phyloP scores from a whole-genome alignment of 2,888 invertebrate genomes.

The Epirrhoe alternata region DNA sequence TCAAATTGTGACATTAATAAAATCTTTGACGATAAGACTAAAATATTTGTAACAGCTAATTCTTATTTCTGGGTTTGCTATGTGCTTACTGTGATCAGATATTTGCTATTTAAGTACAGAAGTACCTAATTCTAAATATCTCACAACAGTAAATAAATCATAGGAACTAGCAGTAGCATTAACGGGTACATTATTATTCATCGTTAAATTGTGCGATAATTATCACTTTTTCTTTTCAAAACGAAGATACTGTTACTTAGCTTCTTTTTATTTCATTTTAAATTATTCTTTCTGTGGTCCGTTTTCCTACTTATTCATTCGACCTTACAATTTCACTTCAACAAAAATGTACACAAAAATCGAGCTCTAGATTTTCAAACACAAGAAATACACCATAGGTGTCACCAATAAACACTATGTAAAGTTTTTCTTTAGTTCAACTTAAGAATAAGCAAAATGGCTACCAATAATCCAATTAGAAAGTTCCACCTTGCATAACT shows the following conservation, averaged over 20 bases:
- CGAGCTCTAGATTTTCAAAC: background rate
- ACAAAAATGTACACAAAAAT: background rate
- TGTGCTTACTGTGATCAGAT: too few relatives aligned
- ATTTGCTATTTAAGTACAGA: too few relatives aligned
- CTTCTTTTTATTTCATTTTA: slow-evolving; percentile 14
- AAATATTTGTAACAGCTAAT: too few relatives aligned
- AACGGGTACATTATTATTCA: background rate
- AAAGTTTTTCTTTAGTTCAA: too few relatives aligned
- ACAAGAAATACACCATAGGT: background rate
- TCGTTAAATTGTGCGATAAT: background rate
- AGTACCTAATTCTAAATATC: too few relatives aligned
- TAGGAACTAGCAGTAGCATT: background rate
- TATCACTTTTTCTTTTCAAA: slow-evolving; percentile 5
- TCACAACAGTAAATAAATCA: background rate
- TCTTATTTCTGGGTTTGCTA: too few relatives aligned
- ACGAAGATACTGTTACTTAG: slow-evolving; percentile 4
- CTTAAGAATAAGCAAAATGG: too few relatives aligned
- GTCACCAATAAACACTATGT: too few relatives aligned
- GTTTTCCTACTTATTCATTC: slow-evolving; percentile 36
- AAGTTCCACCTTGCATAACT: too few relatives aligned
- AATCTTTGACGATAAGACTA: too few relatives aligned
- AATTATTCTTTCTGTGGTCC: slow-evolving; percentile 30
- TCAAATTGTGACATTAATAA: too few relatives aligned
- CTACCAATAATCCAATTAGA: too few relatives aligned
- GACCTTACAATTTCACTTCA: slow-evolving; percentile 10